phyloP scores from a whole-genome alignment of 2,113 vertebrate species.

The Pelobates fuscus region DNA sequence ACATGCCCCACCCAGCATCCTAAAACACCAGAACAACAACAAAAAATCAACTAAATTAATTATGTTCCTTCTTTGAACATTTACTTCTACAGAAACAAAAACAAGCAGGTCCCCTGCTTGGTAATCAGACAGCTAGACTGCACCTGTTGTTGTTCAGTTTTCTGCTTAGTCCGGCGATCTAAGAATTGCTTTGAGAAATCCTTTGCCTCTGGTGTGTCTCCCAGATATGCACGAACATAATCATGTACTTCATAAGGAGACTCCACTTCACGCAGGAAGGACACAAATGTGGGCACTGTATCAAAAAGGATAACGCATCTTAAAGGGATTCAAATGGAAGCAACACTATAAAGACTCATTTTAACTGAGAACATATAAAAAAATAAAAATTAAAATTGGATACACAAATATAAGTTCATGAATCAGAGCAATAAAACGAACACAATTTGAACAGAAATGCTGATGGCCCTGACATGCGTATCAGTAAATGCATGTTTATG shows the following conservation, averaged over 20 bases:
- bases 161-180: conserved; percentile 98
- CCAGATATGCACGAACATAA: conserved; percentile 94
- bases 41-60: not conserved
- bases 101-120: too few species aligned
- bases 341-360: not conserved
- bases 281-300: conserved; percentile 96
- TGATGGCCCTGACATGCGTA: too few species aligned
- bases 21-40: conserved; percentile 52
- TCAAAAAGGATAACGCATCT: conserved; percentile 41
- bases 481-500: too few species aligned
- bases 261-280: conserved; percentile 98
- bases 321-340: too few species aligned
- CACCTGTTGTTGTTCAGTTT: conserved; percentile 83
- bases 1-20: conserved; percentile 92
- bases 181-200: conserved; percentile 99
- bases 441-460: too few species aligned
- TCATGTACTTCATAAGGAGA: conserved; percentile 98
- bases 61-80: not conserved
- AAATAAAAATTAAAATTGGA: too few species aligned
- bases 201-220: conserved; percentile 95
- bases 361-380: too few species aligned
- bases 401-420: too few species aligned
- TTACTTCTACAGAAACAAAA: too few species aligned
- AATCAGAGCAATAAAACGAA: too few species aligned
- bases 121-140: conserved; percentile 59